Conservation (phyloP, 2,888 invertebrate species). For the Eristalinus sepulchralis region DNA sequence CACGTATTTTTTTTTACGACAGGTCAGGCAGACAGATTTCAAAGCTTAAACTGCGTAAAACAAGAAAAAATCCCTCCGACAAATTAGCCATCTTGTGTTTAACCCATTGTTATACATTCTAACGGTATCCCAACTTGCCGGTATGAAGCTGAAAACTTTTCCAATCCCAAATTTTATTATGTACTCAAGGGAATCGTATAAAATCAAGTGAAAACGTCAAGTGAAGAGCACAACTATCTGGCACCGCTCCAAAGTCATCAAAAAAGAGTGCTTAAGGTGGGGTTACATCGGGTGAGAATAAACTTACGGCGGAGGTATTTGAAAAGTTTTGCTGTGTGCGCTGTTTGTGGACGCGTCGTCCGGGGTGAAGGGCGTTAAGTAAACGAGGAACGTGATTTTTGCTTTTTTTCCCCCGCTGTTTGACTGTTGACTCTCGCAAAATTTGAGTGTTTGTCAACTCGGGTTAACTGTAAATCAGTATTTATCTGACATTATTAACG, state of each 20-base stretch:
- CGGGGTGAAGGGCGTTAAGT: background rate
- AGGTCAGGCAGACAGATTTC: background rate
- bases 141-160: background rate
- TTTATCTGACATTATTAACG: slow-evolving; percentile 27
- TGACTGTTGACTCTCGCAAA: background rate
- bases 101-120: background rate
- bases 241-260: background rate
- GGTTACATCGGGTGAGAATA: background rate
- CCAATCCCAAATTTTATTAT: background rate
- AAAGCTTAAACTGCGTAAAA: background rate
- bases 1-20: background rate
- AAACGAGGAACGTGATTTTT: background rate
- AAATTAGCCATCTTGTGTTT: background rate
- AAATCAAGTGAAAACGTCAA: background rate
- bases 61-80: background rate
- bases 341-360: too few relatives aligned
- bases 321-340: background rate
- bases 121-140: background rate
- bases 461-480: slow-evolving; percentile 3
- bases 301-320: background rate
- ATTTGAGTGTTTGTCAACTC: background rate
- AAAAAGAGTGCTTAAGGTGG: background rate
- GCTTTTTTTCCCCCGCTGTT: background rate
- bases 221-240: background rate
- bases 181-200: background rate